Evolutionary conservation across 2,888 invertebrate species (phyloP).

Genomic region (Cryptophagus acutangulus): DNA sequence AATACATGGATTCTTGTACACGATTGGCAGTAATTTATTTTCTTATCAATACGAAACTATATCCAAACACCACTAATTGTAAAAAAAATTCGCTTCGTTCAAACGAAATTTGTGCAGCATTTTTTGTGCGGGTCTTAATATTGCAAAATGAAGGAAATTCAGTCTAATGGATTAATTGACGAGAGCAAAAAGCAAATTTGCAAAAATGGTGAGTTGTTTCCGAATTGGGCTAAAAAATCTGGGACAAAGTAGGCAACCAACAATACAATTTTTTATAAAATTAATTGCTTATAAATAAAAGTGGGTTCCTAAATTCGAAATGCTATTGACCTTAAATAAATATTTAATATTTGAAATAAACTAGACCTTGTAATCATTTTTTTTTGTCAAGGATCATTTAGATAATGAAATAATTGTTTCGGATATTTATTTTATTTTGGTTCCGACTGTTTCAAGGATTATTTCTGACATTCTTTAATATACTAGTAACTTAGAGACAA

Average conservation of each 20-base stretch:
- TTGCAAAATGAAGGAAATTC: constrained; percentile 1
- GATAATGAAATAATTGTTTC: too few relatives aligned
- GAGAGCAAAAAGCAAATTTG: neutral
- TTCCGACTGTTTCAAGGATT: too few relatives aligned
- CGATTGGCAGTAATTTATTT: constrained; percentile 25
- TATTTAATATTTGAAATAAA: constrained; percentile 9
- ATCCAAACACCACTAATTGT: neutral
- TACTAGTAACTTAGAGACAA: too few relatives aligned
- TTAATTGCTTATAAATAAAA: too few relatives aligned
- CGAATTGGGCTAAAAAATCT: neutral
- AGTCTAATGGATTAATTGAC: constrained; percentile 3
- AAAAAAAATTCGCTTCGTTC: neutral
- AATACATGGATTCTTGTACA: constrained; percentile 31
- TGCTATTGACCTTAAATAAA: constrained; percentile 16
- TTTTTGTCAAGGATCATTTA: too few relatives aligned
- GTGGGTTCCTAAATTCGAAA: constrained; percentile 4
- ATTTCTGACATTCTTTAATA: too few relatives aligned
- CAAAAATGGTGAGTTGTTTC: constrained; percentile 3
- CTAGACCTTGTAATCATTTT: constrained; percentile 14
- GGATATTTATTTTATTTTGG: too few relatives aligned
- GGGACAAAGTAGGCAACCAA: too few relatives aligned
- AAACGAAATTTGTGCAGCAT: neutral
- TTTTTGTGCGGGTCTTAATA: neutral
- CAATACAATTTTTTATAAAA: too few relatives aligned
- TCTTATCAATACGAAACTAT: constrained; percentile 9